Evolutionary conservation across 2,113 vertebrate species (phyloP).

Genomic region (Euleptes europaea): DNA sequence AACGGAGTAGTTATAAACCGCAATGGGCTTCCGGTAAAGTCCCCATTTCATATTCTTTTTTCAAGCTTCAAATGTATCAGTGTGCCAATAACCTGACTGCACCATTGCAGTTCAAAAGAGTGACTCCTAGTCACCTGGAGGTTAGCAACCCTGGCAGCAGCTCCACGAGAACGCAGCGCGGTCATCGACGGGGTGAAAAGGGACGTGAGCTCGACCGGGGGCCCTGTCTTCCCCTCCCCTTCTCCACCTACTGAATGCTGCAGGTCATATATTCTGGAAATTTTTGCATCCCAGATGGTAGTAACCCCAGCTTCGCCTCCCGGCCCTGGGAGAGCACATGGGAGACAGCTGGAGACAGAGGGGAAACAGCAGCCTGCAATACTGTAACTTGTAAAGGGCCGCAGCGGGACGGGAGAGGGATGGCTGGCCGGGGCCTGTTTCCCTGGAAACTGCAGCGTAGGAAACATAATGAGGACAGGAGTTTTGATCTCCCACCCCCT

Average conservation of each 20-base stretch:
- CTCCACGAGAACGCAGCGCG: too few species aligned
- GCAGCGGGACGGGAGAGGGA: constrained; percentile 56
- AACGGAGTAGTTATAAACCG: too few species aligned
- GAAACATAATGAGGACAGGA: constrained; percentile 36
- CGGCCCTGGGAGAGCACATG: constrained; percentile 68
- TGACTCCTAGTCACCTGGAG: too few species aligned
- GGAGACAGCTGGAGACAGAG: constrained; percentile 83
- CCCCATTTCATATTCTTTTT: too few species aligned
- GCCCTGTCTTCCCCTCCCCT: neutral
- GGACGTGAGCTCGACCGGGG: too few species aligned
- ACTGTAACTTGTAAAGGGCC: constrained; percentile 58
- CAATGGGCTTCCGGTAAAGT: too few species aligned
- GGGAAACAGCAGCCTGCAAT: constrained; percentile 60
- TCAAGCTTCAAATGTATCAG: too few species aligned
- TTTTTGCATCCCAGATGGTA: constrained; percentile 81
- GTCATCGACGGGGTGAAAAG: neutral
- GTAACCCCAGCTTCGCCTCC: constrained; percentile 67
- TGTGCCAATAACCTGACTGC: too few species aligned
- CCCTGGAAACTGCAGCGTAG: constrained; percentile 69
- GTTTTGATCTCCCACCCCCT: constrained; percentile 30
- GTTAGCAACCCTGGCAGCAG: too few species aligned
- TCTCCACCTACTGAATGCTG: neutral
- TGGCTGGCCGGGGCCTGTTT: constrained; percentile 53
- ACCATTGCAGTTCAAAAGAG: too few species aligned
- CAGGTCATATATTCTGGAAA: neutral